Percentiles rank a stretch among this genome's conserved stretches.
These are phyloP conservation scores for Pteronotus mesoamericanus DNA, from an alignment of 2,797 vertebrate species.

Conservation along the genomic window DNA sequence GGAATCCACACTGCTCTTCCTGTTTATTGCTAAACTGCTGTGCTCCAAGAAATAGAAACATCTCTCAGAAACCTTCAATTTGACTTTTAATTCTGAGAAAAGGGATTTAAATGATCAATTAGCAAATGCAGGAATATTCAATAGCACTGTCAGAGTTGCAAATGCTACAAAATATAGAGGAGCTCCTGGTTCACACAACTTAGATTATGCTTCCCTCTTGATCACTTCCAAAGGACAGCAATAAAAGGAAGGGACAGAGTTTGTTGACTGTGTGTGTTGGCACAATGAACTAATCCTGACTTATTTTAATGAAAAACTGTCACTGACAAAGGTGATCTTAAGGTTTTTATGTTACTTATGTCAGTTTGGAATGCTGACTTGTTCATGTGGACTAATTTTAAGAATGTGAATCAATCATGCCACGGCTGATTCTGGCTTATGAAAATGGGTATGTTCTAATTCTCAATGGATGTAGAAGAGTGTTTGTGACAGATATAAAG, in stretches of 20 bases:
- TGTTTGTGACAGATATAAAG: not conserved
- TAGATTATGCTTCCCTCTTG: not conserved
- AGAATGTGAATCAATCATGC: not conserved
- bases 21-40: not conserved
- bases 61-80: constrained; percentile 1
- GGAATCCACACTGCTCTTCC: not conserved
- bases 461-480: constrained; percentile 16
- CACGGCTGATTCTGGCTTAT: not conserved
- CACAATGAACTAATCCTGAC: not conserved
- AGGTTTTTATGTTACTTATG: not conserved
- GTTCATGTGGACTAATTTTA: not conserved
- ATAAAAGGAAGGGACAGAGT: not conserved
- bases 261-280: not conserved
- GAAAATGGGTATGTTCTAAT: not conserved
- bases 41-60: not conserved
- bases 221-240: not conserved
- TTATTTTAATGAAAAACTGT: not conserved
- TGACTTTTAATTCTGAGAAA: not conserved
- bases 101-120: constrained; percentile 7
- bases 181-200: not conserved
- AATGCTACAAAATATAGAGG: not conserved
- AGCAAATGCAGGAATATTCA: not conserved
- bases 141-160: not conserved
- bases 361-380: not conserved
- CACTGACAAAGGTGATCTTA: not conserved